Conservation (phyloP, 2,888 invertebrate genomes). For the Dascillus cervinus region DNA sequence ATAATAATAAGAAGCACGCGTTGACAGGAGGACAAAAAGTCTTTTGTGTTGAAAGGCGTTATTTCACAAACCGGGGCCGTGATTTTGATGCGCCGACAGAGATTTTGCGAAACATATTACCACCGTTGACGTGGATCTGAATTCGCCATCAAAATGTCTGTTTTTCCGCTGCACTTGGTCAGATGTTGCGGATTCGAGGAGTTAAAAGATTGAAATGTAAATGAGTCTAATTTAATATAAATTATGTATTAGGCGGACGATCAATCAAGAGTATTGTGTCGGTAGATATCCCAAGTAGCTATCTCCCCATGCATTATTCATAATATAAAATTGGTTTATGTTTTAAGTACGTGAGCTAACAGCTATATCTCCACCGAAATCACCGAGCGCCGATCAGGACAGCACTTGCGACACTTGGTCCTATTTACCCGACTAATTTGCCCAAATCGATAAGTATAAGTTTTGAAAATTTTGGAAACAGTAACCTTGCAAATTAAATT, state of each 20-base stretch:
- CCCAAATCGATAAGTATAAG: no score
- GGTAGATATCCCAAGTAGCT: slow-evolving; percentile 22
- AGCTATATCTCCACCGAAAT: slow-evolving; percentile 21
- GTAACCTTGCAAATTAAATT: no score
- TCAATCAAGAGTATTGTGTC: slow-evolving; percentile 22
- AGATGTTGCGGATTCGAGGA: slow-evolving; percentile 13
- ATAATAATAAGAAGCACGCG: slow-evolving; percentile 25
- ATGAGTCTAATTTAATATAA: slow-evolving; percentile 23
- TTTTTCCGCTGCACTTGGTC: background rate
- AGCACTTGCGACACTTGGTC: no score
- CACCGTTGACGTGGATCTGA: slow-evolving; percentile 4
- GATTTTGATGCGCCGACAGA: slow-evolving; percentile 21
- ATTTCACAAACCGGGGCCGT: slow-evolving; percentile 16
- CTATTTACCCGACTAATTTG: no score
- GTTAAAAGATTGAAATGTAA: slow-evolving; percentile 22
- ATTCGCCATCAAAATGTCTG: background rate
- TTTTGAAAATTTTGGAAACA: no score
- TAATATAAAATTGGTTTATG: slow-evolving; percentile 26
- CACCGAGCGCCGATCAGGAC: slow-evolving; percentile 9
- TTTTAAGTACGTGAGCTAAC: slow-evolving; percentile 23
- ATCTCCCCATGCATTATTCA: slow-evolving; percentile 26
- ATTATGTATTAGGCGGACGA: slow-evolving; percentile 22
- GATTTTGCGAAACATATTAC: slow-evolving; percentile 23
- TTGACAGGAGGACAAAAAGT: slow-evolving; percentile 24
- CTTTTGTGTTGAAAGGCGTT: slow-evolving; percentile 25